These are phyloP conservation scores for Oreochromis grahami DNA, from an alignment of 2,797 vertebrate species.

Conservation along the genomic window DNA sequence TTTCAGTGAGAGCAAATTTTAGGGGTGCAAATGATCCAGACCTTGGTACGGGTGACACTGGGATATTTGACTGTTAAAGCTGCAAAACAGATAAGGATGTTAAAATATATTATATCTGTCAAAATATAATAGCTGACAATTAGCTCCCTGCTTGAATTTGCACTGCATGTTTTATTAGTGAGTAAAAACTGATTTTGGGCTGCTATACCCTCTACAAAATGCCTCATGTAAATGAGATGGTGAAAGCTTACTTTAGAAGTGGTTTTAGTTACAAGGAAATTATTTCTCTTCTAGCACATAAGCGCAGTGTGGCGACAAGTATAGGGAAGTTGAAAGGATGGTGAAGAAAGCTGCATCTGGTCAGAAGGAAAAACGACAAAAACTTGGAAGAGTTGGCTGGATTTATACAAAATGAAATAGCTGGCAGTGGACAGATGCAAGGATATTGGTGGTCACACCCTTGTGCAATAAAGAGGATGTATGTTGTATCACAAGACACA, in stretches of 20 bases:
- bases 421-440: not conserved
- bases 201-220: not conserved
- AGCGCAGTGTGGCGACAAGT: not conserved
- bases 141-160: not conserved
- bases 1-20: not conserved
- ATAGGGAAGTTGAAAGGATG: not conserved
- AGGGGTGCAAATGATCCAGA: not conserved
- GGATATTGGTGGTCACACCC: not conserved
- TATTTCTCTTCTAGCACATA: not conserved
- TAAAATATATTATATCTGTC: not conserved
- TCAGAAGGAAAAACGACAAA: not conserved
- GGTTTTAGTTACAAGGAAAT: not conserved
- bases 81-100: not conserved
- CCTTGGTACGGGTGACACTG: not conserved
- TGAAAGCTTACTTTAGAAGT: not conserved
- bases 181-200: not conserved
- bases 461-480: not conserved
- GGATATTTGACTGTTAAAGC: not conserved
- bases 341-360: not conserved
- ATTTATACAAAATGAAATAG: not conserved
- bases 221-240: not conserved
- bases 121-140: not conserved
- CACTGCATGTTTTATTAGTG: not conserved
- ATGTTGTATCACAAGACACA: not conserved
- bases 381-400: not conserved